A percentile compares a stretch with the other conserved stretches of the same genome.
These are phyloP conservation scores for Notodonta dromedarius DNA, from an alignment of 2,888 invertebrate genomes.

Conservation along the genomic window DNA sequence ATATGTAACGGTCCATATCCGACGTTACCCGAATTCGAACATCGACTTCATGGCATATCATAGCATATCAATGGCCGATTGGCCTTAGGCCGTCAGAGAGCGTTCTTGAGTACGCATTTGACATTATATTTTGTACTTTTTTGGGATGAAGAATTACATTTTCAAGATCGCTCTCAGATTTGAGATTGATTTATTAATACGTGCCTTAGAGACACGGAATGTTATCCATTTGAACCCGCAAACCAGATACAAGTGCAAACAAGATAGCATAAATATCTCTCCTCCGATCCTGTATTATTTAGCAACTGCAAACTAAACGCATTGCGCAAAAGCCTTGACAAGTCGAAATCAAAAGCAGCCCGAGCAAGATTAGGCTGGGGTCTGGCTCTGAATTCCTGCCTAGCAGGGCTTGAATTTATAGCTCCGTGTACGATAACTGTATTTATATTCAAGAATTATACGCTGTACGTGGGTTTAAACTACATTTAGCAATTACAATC, in stretches of 20 bases:
- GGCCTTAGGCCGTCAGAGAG: too few species aligned
- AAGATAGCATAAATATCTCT: background rate
- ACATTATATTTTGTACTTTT: too few species aligned
- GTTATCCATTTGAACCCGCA: too few species aligned
- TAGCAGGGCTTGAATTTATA: background rate
- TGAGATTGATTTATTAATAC: too few species aligned
- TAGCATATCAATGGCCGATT: too few species aligned
- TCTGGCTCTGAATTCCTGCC: background rate
- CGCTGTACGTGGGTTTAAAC: background rate
- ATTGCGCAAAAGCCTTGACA: background rate
- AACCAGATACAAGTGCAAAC: background rate
- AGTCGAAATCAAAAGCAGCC: background rate
- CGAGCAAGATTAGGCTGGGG: background rate
- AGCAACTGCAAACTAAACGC: background rate
- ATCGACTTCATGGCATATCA: too few species aligned
- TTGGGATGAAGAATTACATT: too few species aligned
- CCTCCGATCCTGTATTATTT: background rate
- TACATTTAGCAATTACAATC: background rate
- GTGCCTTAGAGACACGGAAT: too few species aligned
- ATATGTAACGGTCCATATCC: too few species aligned
- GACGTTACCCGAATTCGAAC: too few species aligned
- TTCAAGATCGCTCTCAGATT: too few species aligned
- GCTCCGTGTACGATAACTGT: background rate
- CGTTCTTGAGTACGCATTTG: too few species aligned
- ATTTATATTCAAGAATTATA: constrained; percentile 2